Conservation (phyloP, 2,888 invertebrate species). For the Drosophila paramelanica region DNA sequence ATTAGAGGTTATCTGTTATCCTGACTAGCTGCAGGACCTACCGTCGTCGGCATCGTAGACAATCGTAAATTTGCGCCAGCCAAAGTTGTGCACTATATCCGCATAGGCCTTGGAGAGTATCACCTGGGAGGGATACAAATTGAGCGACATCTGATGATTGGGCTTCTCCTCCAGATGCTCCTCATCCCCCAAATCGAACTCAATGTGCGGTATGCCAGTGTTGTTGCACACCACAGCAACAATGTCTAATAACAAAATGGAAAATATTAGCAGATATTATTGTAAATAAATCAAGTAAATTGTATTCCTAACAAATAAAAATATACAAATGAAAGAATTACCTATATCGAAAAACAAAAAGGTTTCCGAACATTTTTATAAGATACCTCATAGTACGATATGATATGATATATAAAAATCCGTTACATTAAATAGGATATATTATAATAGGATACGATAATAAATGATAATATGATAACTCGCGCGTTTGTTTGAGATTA, state of each 20-base stretch:
- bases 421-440: too few species aligned
- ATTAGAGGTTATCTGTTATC: not conserved
- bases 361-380: too few species aligned
- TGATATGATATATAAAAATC: too few species aligned
- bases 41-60: constrained; percentile 94
- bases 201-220: constrained; percentile 88
- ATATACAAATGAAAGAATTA: too few species aligned
- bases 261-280: too few species aligned
- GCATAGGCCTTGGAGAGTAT: constrained; percentile 90
- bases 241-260: constrained; percentile 70
- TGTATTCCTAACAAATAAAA: too few species aligned
- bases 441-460: too few species aligned
- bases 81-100: constrained; percentile 89
- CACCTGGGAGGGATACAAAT: constrained; percentile 89
- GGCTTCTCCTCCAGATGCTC: constrained; percentile 76
- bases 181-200: constrained; percentile 87
- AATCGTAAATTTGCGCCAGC: constrained; percentile 92
- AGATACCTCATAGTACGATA: too few species aligned
- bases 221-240: constrained; percentile 87
- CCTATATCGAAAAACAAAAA: too few species aligned
- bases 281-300: too few species aligned
- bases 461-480: too few species aligned
- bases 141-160: constrained; percentile 87
- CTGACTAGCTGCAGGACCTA: constrained; percentile 60
- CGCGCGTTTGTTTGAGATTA: too few species aligned